phyloP scores from a whole-genome alignment of 2,797 vertebrate species.

The Orestias chungarensis region DNA sequence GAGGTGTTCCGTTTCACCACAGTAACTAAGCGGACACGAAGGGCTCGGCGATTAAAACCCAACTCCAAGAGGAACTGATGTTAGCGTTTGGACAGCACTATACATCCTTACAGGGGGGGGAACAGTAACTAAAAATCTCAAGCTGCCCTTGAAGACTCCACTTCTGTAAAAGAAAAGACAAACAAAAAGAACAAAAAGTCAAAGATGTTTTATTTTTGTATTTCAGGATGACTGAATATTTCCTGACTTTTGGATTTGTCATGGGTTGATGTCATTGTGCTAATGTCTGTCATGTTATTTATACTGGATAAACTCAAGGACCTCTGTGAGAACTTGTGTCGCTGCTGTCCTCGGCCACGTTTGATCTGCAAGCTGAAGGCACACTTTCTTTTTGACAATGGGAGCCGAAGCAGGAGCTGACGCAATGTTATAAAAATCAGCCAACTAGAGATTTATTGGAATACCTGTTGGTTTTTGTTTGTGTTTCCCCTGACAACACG shows the following conservation, averaged over 20 bases:
- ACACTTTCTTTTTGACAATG: constrained; percentile 67
- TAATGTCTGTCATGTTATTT: constrained; percentile 83
- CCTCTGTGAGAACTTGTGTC: constrained; percentile 66
- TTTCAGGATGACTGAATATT: constrained; percentile 78
- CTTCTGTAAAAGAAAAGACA: constrained; percentile 61
- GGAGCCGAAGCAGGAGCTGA: constrained; percentile 63
- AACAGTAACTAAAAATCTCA: constrained; percentile 59
- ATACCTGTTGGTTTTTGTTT: constrained; percentile 77
- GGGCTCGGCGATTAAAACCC: constrained; percentile 82
- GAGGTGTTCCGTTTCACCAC: constrained; percentile 84
- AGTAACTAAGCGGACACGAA: constrained; percentile 85
- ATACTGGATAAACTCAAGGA: constrained; percentile 83
- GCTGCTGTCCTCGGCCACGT: constrained; percentile 65
- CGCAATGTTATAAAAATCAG: constrained; percentile 75
- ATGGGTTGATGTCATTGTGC: constrained; percentile 76
- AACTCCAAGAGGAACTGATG: constrained; percentile 78
- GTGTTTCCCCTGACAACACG: constrained; percentile 73
- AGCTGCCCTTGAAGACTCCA: constrained; percentile 65
- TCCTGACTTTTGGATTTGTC: constrained; percentile 77
- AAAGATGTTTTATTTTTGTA: constrained; percentile 89
- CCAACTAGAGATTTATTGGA: constrained; percentile 79
- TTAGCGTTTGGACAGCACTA: constrained; percentile 56
- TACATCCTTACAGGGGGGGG: constrained; percentile 33
- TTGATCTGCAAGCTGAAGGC: constrained; percentile 72
- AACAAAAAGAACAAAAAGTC: constrained; percentile 67